Percentiles rank a stretch among this genome's conserved stretches.
These are phyloP conservation scores for Harpagus bidentatus DNA, from an alignment of 2,113 vertebrate genomes.

Conservation along the genomic window DNA sequence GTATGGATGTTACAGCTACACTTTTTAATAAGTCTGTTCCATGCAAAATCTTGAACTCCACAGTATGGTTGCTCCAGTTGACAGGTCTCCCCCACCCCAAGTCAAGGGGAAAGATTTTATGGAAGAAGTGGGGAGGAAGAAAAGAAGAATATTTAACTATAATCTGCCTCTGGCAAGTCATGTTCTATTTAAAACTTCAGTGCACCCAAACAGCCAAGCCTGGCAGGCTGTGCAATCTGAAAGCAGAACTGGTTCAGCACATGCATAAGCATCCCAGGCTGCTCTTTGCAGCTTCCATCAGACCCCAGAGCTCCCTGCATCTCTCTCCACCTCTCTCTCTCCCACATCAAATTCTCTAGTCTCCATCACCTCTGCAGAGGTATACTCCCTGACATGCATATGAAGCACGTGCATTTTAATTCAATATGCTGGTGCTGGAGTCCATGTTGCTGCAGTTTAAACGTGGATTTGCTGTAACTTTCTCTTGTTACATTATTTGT, in stretches of 20 bases:
- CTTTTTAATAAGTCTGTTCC: not conserved
- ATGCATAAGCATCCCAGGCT: not conserved
- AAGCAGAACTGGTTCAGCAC: not conserved
- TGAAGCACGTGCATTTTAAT: not conserved
- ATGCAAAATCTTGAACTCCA: not conserved
- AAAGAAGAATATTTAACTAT: not conserved
- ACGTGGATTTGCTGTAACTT: not conserved
- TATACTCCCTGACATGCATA: not conserved
- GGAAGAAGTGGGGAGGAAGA: not conserved
- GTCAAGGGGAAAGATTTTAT: not conserved
- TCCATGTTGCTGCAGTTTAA: not conserved
- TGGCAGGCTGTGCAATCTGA: not conserved
- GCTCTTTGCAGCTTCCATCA: not conserved
- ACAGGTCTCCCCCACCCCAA: not conserved
- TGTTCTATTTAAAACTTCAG: conserved; percentile 2
- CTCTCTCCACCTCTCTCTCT: not conserved
- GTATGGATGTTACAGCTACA: not conserved
- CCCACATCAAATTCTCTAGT: not conserved
- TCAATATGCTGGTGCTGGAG: not conserved
- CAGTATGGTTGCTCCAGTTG: not conserved
- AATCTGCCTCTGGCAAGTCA: conserved; percentile 14
- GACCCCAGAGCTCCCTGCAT: not conserved
- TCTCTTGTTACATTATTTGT: not conserved
- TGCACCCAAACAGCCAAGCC: not conserved
- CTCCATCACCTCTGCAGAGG: not conserved